Conservation (phyloP, 1,140 invertebrate species). For the Leptinotarsa texana region DNA sequence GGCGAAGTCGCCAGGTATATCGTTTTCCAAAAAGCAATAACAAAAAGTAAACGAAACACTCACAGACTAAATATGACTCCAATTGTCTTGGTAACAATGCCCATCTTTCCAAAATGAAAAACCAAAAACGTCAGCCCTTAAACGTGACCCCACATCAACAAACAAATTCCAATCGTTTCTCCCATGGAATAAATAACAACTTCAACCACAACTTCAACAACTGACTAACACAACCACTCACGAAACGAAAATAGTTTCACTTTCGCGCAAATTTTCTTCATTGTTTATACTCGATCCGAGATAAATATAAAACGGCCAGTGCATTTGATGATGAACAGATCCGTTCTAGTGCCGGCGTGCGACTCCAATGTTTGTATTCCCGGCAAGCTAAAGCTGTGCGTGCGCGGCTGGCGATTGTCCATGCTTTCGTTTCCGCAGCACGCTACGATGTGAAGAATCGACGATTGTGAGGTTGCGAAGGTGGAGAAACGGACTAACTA, state of each 20-base stretch:
- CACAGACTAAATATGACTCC: conserved; percentile 74
- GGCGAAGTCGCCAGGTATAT: no score
- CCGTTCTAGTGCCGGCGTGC: neutral
- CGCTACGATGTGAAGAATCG: conserved; percentile 12
- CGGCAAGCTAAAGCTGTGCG: neutral
- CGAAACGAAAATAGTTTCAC: conserved; percentile 4
- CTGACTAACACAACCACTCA: neutral
- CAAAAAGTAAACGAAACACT: neutral
- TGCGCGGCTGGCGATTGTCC: neutral
- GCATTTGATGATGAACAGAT: conserved; percentile 8
- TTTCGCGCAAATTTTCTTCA: neutral
- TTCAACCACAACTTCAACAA: neutral
- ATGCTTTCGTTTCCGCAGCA: neutral
- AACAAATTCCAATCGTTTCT: neutral
- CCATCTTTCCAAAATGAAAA: conserved; percentile 58
- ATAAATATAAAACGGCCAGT: conserved; percentile 1
- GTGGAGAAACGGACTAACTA: conserved; percentile 25
- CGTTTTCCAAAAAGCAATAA: no score
- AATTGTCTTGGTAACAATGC: conserved; percentile 71
- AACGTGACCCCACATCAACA: neutral
- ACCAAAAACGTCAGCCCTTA: neutral
- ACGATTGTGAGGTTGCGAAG: neutral
- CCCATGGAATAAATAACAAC: neutral
- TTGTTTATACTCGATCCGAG: neutral
- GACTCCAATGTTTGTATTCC: conserved; percentile 11